Base-by-base conservation (phyloP, 2,797 vertebrate species). In the Champsocephalus esox region DNA sequence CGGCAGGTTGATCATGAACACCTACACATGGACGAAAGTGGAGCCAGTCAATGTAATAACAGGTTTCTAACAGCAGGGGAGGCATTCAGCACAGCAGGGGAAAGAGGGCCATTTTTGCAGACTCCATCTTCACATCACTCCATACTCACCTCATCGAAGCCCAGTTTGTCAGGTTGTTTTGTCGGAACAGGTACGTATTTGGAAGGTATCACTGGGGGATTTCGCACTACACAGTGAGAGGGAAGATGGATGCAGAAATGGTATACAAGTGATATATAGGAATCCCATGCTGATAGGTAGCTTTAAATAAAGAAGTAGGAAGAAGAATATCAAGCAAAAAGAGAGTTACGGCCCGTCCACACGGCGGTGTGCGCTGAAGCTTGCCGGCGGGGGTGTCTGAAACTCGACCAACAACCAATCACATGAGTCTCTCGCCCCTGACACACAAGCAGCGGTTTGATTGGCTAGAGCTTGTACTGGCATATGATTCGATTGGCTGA, bases 111-210 rank as follows among this genome's bases (percentile, higher is more conserved):
- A 90, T 90, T 90, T 91, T 77, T 89, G 83, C 90, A 91, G 70
- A 62, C 59, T 75, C 84, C 89, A 91, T 89, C 89, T 92, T 92
- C 88, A 75, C 79, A 46, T 32, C 79, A 83, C 88, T 81, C 57
- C 0, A 68, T 74, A 83, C 94, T 92, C 95, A 99, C 98, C 95
- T 99, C 98, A 85, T 99, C 96, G 92, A 99, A 99, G 72, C 96
- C 98, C 95, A 99, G 93, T 95, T 99, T 99, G 94, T 98, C 96
- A 4, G 95, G 95, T 55, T 91, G 88, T 89, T 96, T 99, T 9
- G 79, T 92, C 60, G 95, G 95, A 70, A 94, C 83, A 1, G 81
- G 95, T 79, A 99, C 87, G 86, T 96, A 95, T 80, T 92, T 94
- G 28, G 98, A 99, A 16, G 96, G 96, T 80, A 96, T 95, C 83